These are phyloP conservation scores for Pontoporia blainvillei DNA, from an alignment of 2,113 vertebrate genomes.

Conservation along the genomic window DNA sequence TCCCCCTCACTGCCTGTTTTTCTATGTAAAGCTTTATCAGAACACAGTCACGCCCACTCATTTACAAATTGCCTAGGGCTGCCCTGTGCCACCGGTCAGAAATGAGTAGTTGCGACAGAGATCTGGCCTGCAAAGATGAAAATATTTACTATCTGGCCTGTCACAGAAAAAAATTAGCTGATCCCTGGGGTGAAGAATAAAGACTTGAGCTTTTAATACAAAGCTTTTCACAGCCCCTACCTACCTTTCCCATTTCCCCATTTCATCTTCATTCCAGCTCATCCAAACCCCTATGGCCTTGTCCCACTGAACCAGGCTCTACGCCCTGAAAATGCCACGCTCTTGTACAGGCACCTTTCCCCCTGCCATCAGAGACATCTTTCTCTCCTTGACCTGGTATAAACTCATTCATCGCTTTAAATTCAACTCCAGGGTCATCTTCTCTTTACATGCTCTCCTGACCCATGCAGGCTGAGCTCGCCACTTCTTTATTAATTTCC, in stretches of 20 bases:
- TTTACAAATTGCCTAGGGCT: not conserved
- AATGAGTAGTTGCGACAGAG: not conserved
- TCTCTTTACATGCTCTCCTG: not conserved
- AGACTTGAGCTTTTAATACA: not conserved
- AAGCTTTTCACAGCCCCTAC: not conserved
- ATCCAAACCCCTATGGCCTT: not conserved
- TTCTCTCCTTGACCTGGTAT: not conserved
- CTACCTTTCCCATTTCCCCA: not conserved
- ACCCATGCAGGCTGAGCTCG: not conserved
- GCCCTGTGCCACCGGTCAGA: not conserved
- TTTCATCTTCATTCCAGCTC: not conserved
- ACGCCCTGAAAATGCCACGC: not conserved
- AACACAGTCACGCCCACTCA: not conserved
- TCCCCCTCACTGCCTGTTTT: not conserved
- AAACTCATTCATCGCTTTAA: not conserved
- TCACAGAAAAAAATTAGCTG: not conserved
- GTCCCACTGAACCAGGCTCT: not conserved
- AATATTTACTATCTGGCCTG: not conserved
- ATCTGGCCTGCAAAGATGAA: not conserved
- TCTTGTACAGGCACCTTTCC: not conserved
- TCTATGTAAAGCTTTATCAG: not conserved
- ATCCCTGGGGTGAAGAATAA: not conserved
- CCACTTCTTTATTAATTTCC: not conserved
- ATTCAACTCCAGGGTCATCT: not conserved
- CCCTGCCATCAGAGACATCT: not conserved